Evolutionary conservation across 2,797 vertebrate genomes (phyloP).

Genomic region (Clarias laeviceps): DNA sequence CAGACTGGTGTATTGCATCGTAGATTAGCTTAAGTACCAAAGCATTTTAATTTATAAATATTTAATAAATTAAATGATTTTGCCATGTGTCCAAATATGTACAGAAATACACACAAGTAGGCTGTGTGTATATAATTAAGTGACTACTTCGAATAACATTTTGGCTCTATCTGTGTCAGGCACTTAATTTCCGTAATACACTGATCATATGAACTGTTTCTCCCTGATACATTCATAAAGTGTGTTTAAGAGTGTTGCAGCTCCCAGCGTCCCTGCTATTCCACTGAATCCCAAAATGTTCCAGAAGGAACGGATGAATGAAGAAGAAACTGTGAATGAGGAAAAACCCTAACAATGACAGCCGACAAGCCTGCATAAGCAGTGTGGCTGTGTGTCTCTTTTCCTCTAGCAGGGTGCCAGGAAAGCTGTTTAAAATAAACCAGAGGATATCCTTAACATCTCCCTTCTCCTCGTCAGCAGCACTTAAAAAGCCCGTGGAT

Average conservation of each 20-base stretch:
- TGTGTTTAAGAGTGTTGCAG: not conserved
- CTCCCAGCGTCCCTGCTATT: not conserved
- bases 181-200: not conserved
- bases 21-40: not conserved
- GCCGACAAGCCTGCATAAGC: conserved; percentile 19
- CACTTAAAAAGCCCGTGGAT: conserved; percentile 2
- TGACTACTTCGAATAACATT: not conserved
- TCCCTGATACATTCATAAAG: not conserved
- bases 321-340: conserved; percentile 40
- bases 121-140: not conserved
- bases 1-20: not conserved
- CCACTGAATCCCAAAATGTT: conserved; percentile 8
- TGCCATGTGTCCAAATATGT: not conserved
- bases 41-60: not conserved
- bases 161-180: not conserved
- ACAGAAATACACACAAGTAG: not conserved
- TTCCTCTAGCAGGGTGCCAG: conserved; percentile 41
- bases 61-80: not conserved
- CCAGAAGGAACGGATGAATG: conserved; percentile 19
- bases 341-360: conserved; percentile 31
- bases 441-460: conserved; percentile 49
- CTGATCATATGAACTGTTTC: not conserved
- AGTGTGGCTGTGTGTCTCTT: conserved; percentile 38
- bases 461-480: conserved; percentile 33
- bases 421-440: conserved; percentile 49